Conservation (phyloP, 2,888 invertebrate species). For the Acholoe squamosa region DNA sequence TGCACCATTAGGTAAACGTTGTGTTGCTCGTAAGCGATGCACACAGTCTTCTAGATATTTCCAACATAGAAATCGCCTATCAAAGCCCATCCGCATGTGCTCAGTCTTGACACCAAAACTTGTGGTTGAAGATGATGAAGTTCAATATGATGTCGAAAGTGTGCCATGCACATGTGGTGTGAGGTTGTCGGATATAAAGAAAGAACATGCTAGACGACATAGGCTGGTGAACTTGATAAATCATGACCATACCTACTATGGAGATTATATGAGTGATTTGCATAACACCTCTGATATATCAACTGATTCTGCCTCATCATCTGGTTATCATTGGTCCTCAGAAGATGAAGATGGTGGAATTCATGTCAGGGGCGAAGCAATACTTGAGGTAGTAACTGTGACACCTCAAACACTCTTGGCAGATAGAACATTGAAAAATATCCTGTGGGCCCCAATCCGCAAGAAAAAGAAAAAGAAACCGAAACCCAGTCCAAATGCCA, state of each 20-base stretch:
- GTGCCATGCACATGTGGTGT: background rate
- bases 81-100: background rate
- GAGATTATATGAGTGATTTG: no score
- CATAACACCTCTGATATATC: background rate
- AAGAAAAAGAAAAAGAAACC: no score
- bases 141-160: background rate
- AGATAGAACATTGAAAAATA: background rate
- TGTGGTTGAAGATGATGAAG: background rate
- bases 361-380: background rate
- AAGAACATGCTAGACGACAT: no score
- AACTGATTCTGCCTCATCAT: background rate
- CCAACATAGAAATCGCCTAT: background rate
- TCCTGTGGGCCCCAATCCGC: background rate
- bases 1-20: no score
- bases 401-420: background rate
- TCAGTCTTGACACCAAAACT: background rate
- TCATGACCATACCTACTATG: no score
- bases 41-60: background rate
- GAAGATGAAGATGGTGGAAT: slow-evolving; percentile 7
- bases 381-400: background rate
- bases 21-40: slow-evolving; percentile 4
- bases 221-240: no score
- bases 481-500: no score
- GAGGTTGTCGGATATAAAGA: background rate
- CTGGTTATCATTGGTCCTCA: background rate